Evolutionary conservation across 2,113 vertebrate genomes (phyloP), one percentile per base, ranked within the genome.

Genomic region (Pomatostomus ruficeps): DNA sequence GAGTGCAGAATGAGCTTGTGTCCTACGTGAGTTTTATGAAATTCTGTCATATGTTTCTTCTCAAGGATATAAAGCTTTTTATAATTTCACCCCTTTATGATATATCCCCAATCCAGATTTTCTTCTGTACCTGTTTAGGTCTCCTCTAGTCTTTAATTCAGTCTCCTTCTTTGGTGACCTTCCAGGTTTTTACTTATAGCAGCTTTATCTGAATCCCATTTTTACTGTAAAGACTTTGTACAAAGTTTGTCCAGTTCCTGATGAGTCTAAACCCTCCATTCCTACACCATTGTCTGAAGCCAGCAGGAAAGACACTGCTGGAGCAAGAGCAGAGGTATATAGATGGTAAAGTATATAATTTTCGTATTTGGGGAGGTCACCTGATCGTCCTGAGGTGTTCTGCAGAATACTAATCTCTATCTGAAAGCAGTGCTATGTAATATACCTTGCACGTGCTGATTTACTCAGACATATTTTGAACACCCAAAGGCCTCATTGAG

Each of bases 401-500:
- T 84, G 48, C 68, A 70, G 83, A 90, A 66, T 63, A 49, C 46
- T 80, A 46, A 62, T 77, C 25, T 82, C 40, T 61, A 2, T 5
- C 35, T 70, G 54, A 83, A 84, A 81, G 11, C 17, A 71, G 1
- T 17, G 6, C 14, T 68, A 18, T 52, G 25, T 72, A 51, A 52
- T 24, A 15, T 43, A 36, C 18, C 28, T 67, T 83, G 15, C n/a
- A 66, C 14, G 10, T 10, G 12, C 55, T 90, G 19, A 49, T 95
- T 79, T 88, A 79, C 42, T 65, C 43, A 75, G 51, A 7, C 15
- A 36, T n/a, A 13, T 65, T 85, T 74, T 93, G 19, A 76, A 70
- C 58, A 83, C 29, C 16, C 55, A 59, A 61, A 46, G 24, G 11
- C 31, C 70, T 70, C 0, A 0, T 55, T 43, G 6, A 6, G 33